phyloP scores from a whole-genome alignment of 1,140 invertebrate genomes.

The Rhopalosiphum maidis region DNA sequence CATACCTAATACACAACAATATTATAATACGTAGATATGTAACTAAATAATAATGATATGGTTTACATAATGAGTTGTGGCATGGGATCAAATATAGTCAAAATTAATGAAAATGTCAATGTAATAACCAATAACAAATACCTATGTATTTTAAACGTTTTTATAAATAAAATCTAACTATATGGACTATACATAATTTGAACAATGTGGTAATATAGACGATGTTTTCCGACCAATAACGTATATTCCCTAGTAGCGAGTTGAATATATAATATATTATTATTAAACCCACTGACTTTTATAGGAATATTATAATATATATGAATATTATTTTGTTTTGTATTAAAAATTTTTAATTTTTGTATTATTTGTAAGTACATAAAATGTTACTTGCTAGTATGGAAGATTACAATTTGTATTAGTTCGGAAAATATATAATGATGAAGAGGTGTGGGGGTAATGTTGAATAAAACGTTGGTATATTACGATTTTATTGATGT shows the following conservation, averaged over 20 bases:
- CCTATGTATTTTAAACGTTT: too few species aligned
- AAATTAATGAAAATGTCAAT: too few species aligned
- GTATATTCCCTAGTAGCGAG: too few species aligned
- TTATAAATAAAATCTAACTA: background rate
- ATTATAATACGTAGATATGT: rapidly evolving
- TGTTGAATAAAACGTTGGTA: background rate
- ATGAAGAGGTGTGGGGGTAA: background rate
- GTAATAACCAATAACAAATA: too few species aligned
- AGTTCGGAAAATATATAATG: background rate
- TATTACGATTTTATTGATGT: background rate
- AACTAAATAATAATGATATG: background rate
- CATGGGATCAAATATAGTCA: too few species aligned
- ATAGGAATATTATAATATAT: background rate
- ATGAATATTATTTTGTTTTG: background rate
- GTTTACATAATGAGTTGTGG: too few species aligned
- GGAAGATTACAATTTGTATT: background rate
- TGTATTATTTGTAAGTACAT: background rate
- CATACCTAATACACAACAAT: background rate
- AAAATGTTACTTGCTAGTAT: background rate
- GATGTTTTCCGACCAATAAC: too few species aligned
- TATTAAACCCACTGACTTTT: background rate
- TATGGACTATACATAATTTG: too few species aligned
- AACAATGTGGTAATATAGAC: too few species aligned
- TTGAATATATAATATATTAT: background rate
- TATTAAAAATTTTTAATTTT: background rate